Percentiles rank a stretch among this genome's conserved stretches.
These are phyloP conservation scores for Achatina immaculata DNA, from an alignment of 1,140 invertebrate species.

Conservation along the genomic window DNA sequence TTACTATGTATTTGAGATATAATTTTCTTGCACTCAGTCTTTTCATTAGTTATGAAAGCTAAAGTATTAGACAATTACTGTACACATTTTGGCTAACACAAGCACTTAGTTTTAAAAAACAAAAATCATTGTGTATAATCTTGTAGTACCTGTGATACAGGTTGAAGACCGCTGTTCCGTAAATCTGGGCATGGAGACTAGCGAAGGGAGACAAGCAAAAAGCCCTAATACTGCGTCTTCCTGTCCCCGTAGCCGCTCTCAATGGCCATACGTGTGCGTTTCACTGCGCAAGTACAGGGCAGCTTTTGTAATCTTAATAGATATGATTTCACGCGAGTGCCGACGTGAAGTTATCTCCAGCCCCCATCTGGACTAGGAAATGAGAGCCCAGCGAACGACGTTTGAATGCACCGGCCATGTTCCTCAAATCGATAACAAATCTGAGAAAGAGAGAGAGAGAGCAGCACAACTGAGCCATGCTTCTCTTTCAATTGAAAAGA, in stretches of 20 bases:
- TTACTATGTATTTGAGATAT: no score
- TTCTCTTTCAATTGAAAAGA: background rate
- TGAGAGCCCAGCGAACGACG: background rate
- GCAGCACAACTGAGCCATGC: background rate
- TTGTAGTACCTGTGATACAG: no score
- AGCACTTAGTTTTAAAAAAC: no score
- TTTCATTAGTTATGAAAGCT: no score
- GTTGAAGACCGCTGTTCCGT: no score
- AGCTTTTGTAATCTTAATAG: background rate
- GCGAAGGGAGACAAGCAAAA: background rate
- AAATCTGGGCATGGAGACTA: no score
- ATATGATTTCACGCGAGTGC: constrained; percentile 7
- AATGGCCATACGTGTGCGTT: background rate
- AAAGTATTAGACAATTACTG: no score
- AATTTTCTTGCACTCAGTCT: no score
- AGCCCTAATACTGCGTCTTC: background rate
- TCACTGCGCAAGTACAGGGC: background rate
- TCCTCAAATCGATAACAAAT: background rate
- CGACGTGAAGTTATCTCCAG: background rate
- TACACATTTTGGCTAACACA: no score
- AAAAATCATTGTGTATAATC: no score
- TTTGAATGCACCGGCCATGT: background rate
- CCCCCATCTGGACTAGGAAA: background rate
- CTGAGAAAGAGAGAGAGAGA: no score
- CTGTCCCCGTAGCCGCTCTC: background rate